Conservation (phyloP, 1,140 invertebrate species). For the Leptoteleia sp. region DNA sequence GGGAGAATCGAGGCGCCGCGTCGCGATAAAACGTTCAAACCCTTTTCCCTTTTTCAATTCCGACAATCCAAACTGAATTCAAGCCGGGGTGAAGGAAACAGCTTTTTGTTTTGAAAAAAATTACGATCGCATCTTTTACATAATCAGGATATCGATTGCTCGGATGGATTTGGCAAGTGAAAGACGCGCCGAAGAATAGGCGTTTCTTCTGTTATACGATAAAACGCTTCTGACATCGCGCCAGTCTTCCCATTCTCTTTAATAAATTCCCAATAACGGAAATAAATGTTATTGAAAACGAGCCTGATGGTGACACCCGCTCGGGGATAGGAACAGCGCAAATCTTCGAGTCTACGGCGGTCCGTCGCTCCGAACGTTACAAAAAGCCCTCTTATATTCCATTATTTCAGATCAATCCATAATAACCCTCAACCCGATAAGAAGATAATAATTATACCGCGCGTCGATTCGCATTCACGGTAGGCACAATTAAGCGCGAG, state of each 20-base stretch:
- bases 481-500: too few species aligned
- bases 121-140: constrained; percentile 45
- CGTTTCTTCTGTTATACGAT: constrained; percentile 45
- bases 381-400: too few species aligned
- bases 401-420: too few species aligned
- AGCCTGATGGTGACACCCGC: constrained; percentile 45
- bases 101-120: constrained; percentile 41
- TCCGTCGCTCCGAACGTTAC: too few species aligned
- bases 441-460: too few species aligned
- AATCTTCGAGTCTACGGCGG: neutral
- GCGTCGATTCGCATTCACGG: too few species aligned
- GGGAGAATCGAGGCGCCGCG: constrained; percentile 1
- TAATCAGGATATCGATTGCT: constrained; percentile 51
- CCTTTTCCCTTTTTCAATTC: constrained; percentile 32
- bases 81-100: neutral
- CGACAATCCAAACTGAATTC: constrained; percentile 25
- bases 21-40: constrained; percentile 28
- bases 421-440: too few species aligned
- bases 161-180: constrained; percentile 53
- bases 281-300: constrained; percentile 77
- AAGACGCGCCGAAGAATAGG: constrained; percentile 42
- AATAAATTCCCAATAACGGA: constrained; percentile 78
- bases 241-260: constrained; percentile 63
- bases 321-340: constrained; percentile 44
- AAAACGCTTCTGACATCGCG: constrained; percentile 53